A percentile compares a stretch with the other conserved stretches of the same genome.
Conservation (phyloP, 2,113 vertebrate species). For the Melanostigma gelatinosum region DNA sequence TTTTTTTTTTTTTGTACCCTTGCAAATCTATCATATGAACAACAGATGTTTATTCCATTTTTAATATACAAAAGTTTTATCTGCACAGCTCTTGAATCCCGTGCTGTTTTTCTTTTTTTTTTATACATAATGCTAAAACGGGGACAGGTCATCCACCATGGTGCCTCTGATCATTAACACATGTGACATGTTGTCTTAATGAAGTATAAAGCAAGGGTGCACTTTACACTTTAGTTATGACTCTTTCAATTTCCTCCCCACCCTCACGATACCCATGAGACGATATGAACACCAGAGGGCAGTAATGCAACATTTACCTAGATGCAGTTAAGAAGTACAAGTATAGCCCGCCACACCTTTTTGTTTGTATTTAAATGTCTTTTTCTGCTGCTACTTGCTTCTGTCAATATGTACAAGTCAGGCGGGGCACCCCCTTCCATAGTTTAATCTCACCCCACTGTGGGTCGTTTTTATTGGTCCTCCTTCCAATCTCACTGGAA, state of each 20-base stretch:
- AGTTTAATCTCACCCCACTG: not conserved
- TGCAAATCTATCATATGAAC: not conserved
- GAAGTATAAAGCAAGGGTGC: not conserved
- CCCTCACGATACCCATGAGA: not conserved
- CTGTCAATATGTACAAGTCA: not conserved
- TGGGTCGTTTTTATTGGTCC: not conserved
- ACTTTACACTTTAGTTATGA: not conserved
- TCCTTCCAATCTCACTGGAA: not conserved
- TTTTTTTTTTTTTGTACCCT: not conserved
- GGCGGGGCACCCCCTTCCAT: too few relatives aligned
- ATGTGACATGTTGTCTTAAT: not conserved
- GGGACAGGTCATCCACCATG: not conserved
- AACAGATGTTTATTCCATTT: not conserved
- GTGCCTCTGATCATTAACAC: not conserved
- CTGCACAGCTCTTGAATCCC: not conserved
- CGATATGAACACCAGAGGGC: conserved; percentile 15
- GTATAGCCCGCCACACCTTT: too few relatives aligned
- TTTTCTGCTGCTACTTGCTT: not conserved
- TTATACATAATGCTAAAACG: not conserved
- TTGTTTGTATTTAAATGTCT: conserved; percentile 1
- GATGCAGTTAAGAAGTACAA: not conserved
- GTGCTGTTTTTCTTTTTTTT: not conserved
- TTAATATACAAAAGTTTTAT: not conserved
- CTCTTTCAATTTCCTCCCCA: not conserved
- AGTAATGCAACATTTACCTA: not conserved